Evolutionary conservation across 1,140 invertebrate species (phyloP).

Genomic region (Philopotamus ludificatus): DNA sequence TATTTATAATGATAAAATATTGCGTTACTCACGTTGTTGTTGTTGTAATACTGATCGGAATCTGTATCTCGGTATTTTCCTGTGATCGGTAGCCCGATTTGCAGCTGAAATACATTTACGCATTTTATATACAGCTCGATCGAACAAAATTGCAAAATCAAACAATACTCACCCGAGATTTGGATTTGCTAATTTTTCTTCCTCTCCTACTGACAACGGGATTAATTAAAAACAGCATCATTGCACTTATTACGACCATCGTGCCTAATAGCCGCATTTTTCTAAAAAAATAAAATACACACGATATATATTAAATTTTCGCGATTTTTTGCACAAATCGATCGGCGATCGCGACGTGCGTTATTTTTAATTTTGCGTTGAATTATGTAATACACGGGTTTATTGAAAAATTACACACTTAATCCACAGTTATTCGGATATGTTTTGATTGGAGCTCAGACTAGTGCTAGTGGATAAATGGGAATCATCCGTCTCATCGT

Average conservation of each 20-base stretch:
- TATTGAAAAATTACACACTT: conserved; percentile 24
- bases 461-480: conserved; percentile 34
- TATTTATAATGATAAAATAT: no score
- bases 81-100: conserved; percentile 81
- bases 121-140: background rate
- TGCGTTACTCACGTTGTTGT: conserved; percentile 71
- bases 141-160: background rate
- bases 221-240: conserved; percentile 20
- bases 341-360: no score
- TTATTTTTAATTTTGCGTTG: no score
- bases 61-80: conserved; percentile 84
- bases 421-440: conserved; percentile 25
- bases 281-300: background rate
- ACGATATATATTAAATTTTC: background rate
- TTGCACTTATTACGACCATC: conserved; percentile 21
- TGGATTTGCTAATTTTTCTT: conserved; percentile 40
- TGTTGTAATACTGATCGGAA: conserved; percentile 85
- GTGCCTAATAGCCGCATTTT: conserved; percentile 28
- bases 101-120: conserved; percentile 57
- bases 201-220: conserved; percentile 30
- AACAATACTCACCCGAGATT: conserved; percentile 33
- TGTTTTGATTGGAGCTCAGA: conserved; percentile 37
- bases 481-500: conserved; percentile 36
- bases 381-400: no score
- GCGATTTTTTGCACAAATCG: no score